Base-by-base conservation (phyloP, 2,113 vertebrate genomes). In the Menidia beryllina region DNA sequence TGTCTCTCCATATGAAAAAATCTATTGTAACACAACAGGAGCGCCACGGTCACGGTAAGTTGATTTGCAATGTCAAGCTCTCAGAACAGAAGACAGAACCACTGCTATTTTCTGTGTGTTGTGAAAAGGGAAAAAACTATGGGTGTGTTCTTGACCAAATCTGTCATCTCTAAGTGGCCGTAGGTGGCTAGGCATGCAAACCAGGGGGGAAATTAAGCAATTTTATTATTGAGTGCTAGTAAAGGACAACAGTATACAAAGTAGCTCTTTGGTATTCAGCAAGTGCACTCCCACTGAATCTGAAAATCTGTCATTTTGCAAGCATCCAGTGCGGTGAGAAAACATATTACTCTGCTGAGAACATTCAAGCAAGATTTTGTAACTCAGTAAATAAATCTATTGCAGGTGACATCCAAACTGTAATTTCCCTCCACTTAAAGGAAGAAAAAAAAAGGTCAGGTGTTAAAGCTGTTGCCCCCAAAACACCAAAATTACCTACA, bases 1-100 rank as follows among this genome's bases (percentile, higher is more conserved):
- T 74, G 74, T 85, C 72, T 72, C 66, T 89, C 79, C 77, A 88
- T 83, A 89, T 94, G 94, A 92, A 84, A 91, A 90, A 87, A 87
- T 87, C 91, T 82, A 85, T 88, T 93, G 87, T 88, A 72, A 75
- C 90, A 89, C 89, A 89, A 86, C 77, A 67, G 74, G 74, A 72
- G 75, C 67, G 66, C 61, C 77, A 64, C 24, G 51, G 30, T 71
- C 71, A 83, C 68, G 64, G 67, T 56, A 72, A 79, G 77, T 65
- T 39, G 59, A 90, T 87, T 81, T 75, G 56, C 56, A 38, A 51
- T 19, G 56, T 45, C 34, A 24, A n/a, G 20, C 55, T 86, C 54
- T 69, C 62, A 47, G 38, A 69, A 20, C 58, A 38, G 47, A 17
- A n/a, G n/a, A n/a, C n/a, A n/a, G 21, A 38, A 41, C 27, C 68